Percentiles rank a stretch among this genome's conserved stretches.
phyloP scores from a whole-genome alignment of 1,140 invertebrate genomes.

The Ceratosolen solmsi region DNA sequence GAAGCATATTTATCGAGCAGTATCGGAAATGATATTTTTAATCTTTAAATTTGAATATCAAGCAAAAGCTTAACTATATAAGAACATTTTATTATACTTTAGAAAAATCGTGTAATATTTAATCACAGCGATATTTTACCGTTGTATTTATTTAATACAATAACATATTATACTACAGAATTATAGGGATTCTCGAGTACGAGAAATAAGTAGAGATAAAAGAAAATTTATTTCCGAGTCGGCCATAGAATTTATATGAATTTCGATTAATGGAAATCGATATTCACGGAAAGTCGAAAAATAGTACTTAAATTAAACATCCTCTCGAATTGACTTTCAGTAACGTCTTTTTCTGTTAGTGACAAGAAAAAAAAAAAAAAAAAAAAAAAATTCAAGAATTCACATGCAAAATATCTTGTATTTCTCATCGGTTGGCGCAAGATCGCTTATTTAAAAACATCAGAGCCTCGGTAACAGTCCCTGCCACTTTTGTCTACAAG shows the following conservation, averaged over 20 bases:
- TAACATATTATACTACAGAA: no score
- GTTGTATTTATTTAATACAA: no score
- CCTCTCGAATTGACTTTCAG: not conserved
- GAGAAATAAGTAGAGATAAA: not conserved
- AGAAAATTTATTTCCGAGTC: not conserved
- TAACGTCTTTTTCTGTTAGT: not conserved
- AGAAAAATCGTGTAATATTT: no score
- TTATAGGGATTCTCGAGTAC: no score
- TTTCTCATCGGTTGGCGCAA: not conserved
- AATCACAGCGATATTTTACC: no score
- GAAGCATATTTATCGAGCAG: no score
- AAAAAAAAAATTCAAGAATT: not conserved
- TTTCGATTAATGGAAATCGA: not conserved
- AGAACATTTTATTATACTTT: no score
- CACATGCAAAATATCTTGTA: not conserved
- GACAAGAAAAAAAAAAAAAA: no score
- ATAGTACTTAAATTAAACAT: constrained; percentile 13
- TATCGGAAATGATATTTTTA: no score
- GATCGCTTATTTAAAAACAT: constrained; percentile 45
- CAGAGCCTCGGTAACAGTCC: constrained; percentile 24
- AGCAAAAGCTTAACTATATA: no score
- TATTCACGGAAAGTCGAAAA: constrained; percentile 23
- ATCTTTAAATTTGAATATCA: no score
- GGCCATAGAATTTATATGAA: not conserved
- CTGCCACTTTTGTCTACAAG: not conserved